phyloP scores from a whole-genome alignment of 2,113 vertebrate genomes.

The Anhinga anhinga region DNA sequence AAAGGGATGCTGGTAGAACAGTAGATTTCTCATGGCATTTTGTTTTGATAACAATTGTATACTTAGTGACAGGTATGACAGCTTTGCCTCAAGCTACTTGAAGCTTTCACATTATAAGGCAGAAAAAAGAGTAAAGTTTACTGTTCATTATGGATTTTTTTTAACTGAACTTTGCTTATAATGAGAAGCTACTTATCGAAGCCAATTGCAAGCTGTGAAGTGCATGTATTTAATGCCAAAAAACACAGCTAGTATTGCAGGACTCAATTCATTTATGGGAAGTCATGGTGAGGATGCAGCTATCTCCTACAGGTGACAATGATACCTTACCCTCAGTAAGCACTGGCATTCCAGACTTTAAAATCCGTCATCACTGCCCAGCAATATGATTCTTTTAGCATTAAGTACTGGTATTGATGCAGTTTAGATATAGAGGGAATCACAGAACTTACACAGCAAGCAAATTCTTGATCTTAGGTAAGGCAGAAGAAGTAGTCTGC shows the following conservation, averaged over 20 bases:
- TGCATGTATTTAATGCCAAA: background rate
- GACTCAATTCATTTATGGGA: background rate
- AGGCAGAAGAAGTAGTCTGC: background rate
- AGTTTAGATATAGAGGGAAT: background rate
- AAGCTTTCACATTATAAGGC: background rate
- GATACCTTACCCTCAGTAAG: background rate
- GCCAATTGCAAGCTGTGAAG: background rate
- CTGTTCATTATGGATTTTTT: background rate
- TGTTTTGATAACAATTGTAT: background rate
- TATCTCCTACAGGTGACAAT: background rate
- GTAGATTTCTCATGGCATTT: background rate
- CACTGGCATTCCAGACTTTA: background rate
- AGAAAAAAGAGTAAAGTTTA: background rate
- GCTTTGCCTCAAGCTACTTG: background rate
- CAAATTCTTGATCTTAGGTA: background rate
- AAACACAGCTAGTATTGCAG: background rate
- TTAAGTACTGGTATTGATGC: background rate
- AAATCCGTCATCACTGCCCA: background rate
- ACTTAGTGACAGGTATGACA: background rate
- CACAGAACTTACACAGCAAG: background rate
- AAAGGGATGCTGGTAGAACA: background rate
- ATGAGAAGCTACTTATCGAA: background rate
- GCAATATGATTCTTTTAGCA: background rate
- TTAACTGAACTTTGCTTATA: background rate
- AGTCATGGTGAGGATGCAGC: background rate